Percentiles rank a stretch among this genome's conserved stretches.
Evolutionary conservation across 2,888 invertebrate species (phyloP).

Genomic region (Endotricha flammealis): DNA sequence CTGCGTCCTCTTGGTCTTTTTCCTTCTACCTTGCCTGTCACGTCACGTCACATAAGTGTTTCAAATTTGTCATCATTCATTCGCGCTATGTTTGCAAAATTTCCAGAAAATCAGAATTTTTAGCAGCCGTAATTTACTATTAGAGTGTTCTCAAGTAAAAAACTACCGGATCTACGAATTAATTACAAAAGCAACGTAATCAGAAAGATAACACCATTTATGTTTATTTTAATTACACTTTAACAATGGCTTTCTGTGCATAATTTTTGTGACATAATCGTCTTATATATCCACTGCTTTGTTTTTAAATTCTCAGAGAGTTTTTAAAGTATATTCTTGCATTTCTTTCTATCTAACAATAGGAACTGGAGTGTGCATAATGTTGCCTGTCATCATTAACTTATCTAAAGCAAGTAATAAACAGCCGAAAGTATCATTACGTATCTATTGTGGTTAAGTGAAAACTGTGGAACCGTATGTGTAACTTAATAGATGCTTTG

Average conservation of each 20-base stretch:
- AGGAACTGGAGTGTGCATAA: neutral
- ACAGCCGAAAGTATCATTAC: constrained; percentile 8
- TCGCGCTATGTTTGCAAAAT: too few relatives aligned
- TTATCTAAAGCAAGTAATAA: constrained; percentile 8
- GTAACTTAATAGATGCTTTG: too few relatives aligned
- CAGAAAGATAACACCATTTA: neutral
- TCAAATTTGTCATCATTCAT: too few relatives aligned
- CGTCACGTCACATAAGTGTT: too few relatives aligned
- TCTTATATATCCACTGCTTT: neutral
- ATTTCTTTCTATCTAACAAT: constrained; percentile 1
- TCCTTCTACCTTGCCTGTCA: too few relatives aligned
- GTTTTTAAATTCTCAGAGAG: constrained; percentile 3
- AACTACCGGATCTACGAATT: neutral
- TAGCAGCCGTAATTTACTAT: too few relatives aligned
- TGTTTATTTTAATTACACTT: neutral
- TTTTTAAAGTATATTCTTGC: neutral
- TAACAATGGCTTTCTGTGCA: constrained; percentile 34
- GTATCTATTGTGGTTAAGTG: constrained; percentile 2
- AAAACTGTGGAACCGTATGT: constrained; percentile 1
- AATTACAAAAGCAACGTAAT: constrained; percentile 4
- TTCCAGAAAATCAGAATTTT: too few relatives aligned
- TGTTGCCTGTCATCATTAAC: constrained; percentile 5
- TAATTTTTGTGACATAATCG: constrained; percentile 5
- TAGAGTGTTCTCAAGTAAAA: too few relatives aligned
- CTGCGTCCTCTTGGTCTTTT: too few relatives aligned